Evolutionary conservation across 2,888 invertebrate species (phyloP).

Genomic region (Pammene fasciana): DNA sequence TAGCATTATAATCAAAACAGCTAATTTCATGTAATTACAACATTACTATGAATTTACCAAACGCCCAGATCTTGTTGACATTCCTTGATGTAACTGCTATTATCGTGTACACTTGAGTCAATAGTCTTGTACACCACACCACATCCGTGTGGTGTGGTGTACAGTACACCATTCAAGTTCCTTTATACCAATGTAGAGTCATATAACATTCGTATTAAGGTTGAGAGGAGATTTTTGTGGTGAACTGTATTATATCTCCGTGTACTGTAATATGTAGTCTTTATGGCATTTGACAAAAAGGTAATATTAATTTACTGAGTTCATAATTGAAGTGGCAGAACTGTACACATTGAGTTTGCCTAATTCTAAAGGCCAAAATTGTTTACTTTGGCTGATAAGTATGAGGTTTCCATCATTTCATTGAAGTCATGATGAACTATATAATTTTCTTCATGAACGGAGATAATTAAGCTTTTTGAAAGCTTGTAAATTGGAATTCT

Average conservation of each 20-base stretch:
- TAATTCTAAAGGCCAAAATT: too few relatives aligned
- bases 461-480: too few relatives aligned
- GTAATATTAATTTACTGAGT: not conserved
- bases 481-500: too few relatives aligned
- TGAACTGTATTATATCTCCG: not conserved
- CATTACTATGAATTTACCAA: constrained; percentile 30
- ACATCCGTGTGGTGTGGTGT: too few relatives aligned
- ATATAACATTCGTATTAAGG: not conserved
- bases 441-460: too few relatives aligned
- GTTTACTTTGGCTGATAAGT: too few relatives aligned
- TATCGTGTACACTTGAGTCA: constrained; percentile 28
- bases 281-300: not conserved
- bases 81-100: constrained; percentile 31
- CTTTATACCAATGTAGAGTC: not conserved
- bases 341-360: too few relatives aligned
- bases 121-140: constrained; percentile 10
- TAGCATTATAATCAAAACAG: constrained; percentile 20
- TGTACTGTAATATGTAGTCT: not conserved
- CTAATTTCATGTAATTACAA: constrained; percentile 24
- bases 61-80: constrained; percentile 21
- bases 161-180: not conserved
- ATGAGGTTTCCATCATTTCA: too few relatives aligned
- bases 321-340: too few relatives aligned
- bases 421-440: too few relatives aligned
- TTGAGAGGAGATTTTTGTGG: not conserved